A percentile compares a stretch with the other conserved stretches of the same genome.
These are phyloP conservation scores for Xylophagus ater DNA, from an alignment of 2,888 invertebrate genomes.

Conservation along the genomic window DNA sequence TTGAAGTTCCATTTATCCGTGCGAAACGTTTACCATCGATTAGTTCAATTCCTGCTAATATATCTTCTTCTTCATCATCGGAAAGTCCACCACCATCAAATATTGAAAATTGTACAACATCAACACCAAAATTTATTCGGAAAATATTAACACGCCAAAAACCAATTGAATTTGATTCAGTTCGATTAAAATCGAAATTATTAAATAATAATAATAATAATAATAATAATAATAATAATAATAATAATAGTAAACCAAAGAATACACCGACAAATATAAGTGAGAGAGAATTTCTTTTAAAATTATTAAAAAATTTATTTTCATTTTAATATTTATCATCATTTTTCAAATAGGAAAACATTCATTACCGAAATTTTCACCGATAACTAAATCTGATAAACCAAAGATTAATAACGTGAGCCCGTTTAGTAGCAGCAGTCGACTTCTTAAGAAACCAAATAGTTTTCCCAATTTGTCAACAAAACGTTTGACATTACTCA, in stretches of 20 bases:
- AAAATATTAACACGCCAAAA: constrained; percentile 9
- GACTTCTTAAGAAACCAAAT: constrained; percentile 13
- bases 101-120: neutral
- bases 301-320: neutral
- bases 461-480: constrained; percentile 10
- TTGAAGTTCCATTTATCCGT: constrained; percentile 6
- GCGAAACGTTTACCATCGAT: constrained; percentile 9
- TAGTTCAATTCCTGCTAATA: constrained; percentile 9
- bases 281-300: neutral
- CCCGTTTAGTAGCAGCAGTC: constrained; percentile 8
- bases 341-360: neutral
- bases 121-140: constrained; percentile 7
- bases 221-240: neutral
- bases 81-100: neutral
- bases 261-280: neutral
- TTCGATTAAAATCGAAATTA: constrained; percentile 1
- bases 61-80: neutral
- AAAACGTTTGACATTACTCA: neutral
- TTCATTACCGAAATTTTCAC: neutral
- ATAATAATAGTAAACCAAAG: neutral
- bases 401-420: constrained; percentile 6
- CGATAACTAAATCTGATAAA: neutral
- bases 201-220: constrained; percentile 7
- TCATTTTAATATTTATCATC: neutral
- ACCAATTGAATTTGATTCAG: constrained; percentile 4